phyloP scores from a whole-genome alignment of 2,888 invertebrate species.

The Drosophila borealis region DNA sequence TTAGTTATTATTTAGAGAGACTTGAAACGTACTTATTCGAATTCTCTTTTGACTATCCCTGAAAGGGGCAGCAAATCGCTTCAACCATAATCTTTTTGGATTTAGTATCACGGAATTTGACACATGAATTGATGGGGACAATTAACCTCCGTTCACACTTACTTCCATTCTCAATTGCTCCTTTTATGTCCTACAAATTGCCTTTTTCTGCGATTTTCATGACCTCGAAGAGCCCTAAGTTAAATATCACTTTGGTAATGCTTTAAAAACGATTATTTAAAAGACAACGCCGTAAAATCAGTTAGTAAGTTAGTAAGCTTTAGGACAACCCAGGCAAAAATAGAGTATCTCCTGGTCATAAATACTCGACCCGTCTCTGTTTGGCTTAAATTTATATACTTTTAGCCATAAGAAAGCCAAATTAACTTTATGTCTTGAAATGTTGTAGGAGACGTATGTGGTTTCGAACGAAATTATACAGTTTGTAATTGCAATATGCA shows the following conservation, averaged over 20 bases:
- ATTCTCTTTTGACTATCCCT: no score
- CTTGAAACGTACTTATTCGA: no score
- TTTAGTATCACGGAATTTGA: no score
- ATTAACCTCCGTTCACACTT: no score
- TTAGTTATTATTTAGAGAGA: no score
- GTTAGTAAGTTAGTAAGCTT: background rate
- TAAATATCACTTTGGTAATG: background rate
- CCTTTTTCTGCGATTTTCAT: background rate
- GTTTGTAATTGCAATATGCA: constrained; percentile 71
- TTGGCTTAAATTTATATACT: constrained; percentile 19
- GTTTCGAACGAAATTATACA: constrained; percentile 51
- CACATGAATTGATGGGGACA: no score
- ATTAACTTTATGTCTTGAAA: constrained; percentile 31
- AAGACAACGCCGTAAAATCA: no score
- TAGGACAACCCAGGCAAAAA: background rate
- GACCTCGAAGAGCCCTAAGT: no score
- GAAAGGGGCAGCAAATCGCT: no score
- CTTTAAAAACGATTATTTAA: background rate
- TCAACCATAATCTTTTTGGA: no score
- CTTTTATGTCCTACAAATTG: background rate
- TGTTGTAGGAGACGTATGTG: constrained; percentile 30
- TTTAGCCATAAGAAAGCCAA: constrained; percentile 17
- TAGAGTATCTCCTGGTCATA: no score
- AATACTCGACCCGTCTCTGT: background rate
- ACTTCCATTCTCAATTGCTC: no score